Evolutionary conservation across 2,113 vertebrate genomes (phyloP).

Genomic region (Burhinus bistriatus): DNA sequence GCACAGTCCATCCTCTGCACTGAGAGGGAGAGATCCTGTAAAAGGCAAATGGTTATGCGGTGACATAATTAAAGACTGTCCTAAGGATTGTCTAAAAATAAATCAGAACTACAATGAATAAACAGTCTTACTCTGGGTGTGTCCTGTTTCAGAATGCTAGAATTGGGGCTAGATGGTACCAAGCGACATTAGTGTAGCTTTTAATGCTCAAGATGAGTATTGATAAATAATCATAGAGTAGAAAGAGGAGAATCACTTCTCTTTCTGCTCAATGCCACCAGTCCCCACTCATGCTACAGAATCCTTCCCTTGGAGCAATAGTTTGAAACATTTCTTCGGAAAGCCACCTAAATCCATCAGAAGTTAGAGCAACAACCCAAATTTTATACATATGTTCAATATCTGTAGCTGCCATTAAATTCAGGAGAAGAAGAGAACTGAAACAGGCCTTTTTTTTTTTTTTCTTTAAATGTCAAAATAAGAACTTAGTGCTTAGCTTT

Average conservation of each 20-base stretch:
- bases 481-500: constrained; percentile 9
- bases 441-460: background rate
- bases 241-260: background rate
- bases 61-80: background rate
- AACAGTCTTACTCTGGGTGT: background rate
- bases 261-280: background rate
- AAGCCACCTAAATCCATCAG: background rate
- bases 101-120: background rate
- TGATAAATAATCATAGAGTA: background rate
- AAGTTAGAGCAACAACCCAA: background rate
- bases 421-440: background rate
- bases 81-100: background rate
- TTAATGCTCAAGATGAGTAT: background rate
- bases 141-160: background rate
- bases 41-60: background rate
- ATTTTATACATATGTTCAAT: background rate
- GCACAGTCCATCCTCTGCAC: background rate
- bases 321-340: background rate
- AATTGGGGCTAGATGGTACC: background rate
- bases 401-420: background rate
- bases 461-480: constrained; percentile 20
- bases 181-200: background rate
- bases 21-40: background rate
- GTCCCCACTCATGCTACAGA: background rate
- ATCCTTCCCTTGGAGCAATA: background rate